Evolutionary conservation across 2,113 vertebrate species (phyloP).

Genomic region (Rhodinocichla rosea): DNA sequence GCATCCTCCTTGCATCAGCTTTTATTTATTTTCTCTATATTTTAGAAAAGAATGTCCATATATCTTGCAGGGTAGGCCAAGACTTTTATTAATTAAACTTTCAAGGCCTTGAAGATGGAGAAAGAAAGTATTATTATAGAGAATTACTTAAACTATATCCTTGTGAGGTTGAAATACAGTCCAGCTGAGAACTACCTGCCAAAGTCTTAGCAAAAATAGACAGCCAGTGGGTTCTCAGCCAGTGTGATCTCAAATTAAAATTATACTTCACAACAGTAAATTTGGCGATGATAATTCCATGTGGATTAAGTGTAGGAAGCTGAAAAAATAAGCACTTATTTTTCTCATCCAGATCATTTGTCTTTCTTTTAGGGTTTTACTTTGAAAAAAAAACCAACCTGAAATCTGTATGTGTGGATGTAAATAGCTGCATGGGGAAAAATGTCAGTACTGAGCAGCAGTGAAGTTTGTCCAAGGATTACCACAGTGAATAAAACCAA

Average conservation of each 20-base stretch:
- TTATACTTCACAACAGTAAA: conserved; percentile 51
- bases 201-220: conserved; percentile 40
- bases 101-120: conserved; percentile 13
- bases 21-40: background rate
- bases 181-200: conserved; percentile 26
- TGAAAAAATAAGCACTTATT: conserved; percentile 18
- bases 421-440: conserved; percentile 64
- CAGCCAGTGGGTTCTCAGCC: conserved; percentile 48
- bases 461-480: conserved; percentile 79
- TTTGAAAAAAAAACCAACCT: conserved; percentile 31
- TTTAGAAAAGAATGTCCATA: background rate
- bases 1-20: background rate
- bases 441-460: conserved; percentile 67
- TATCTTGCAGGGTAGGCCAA: background rate
- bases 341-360: conserved; percentile 34
- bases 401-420: conserved; percentile 38
- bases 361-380: conserved; percentile 55
- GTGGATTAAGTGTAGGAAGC: conserved; percentile 41
- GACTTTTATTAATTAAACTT: conserved; percentile 42
- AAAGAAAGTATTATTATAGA: conserved; percentile 1
- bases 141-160: conserved; percentile 28
- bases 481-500: conserved; percentile 71
- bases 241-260: conserved; percentile 61
- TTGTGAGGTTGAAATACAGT: conserved; percentile 16
- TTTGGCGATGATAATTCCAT: conserved; percentile 47